A percentile compares a stretch with the other conserved stretches of the same genome.
Conservation (phyloP, 2,113 vertebrate genomes). For the Pollimyrus isidori region DNA sequence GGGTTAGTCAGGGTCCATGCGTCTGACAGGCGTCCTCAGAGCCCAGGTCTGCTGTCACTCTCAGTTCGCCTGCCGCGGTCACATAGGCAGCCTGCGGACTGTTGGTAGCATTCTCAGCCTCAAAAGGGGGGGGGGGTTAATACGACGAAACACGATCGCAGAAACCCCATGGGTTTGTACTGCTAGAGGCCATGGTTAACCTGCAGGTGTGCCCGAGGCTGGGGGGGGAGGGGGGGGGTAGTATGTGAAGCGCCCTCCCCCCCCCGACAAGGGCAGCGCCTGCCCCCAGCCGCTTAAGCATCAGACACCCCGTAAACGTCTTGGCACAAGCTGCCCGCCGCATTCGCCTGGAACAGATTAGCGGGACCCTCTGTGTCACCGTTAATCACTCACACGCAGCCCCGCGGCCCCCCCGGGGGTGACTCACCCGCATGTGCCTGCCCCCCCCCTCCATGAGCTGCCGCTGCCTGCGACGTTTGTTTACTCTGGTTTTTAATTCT, state of each 20-base stretch:
- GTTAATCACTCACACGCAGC: background rate
- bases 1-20: background rate
- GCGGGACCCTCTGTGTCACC: background rate
- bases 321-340: background rate
- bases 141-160: slow-evolving; percentile 44
- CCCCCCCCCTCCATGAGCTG: background rate
- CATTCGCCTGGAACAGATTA: background rate
- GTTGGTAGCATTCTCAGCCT: background rate
- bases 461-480: background rate
- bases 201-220: slow-evolving; percentile 43
- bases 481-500: background rate
- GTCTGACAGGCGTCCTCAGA: background rate
- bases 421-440: background rate
- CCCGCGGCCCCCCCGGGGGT: background rate
- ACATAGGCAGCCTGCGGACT: background rate
- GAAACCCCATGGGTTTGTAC: slow-evolving; percentile 45
- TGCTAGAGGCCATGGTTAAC: slow-evolving; percentile 56
- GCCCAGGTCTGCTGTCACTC: background rate
- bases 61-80: background rate
- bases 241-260: slow-evolving; percentile 27
- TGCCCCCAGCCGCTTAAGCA: background rate
- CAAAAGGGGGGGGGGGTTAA: slow-evolving; percentile 31
- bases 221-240: slow-evolving; percentile 30
- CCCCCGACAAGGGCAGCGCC: slow-evolving; percentile 14
- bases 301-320: background rate